phyloP scores from a whole-genome alignment of 2,888 invertebrate genomes.

The Pollenia amentaria region DNA sequence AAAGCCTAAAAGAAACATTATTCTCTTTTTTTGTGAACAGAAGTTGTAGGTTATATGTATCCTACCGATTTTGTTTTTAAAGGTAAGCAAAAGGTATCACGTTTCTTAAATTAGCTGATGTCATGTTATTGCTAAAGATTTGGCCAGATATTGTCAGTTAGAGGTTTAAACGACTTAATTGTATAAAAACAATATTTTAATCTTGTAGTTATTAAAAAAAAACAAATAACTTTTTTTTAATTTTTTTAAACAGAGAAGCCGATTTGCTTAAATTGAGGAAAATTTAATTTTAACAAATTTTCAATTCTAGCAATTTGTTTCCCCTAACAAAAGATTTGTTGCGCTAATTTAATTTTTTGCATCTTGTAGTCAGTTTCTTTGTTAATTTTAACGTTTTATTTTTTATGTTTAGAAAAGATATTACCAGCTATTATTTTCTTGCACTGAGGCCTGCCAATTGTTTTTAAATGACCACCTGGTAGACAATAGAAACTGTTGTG shows the following conservation, averaged over 20 bases:
- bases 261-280: neutral
- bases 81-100: slow-evolving; percentile 46
- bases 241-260: neutral
- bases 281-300: too few species aligned
- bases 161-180: slow-evolving; percentile 76
- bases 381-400: too few species aligned
- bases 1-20: neutral
- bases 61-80: neutral
- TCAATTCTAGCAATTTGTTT: too few species aligned
- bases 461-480: too few species aligned
- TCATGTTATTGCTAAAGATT: slow-evolving; percentile 78
- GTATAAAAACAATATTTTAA: slow-evolving; percentile 60
- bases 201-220: slow-evolving; percentile 38
- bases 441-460: too few species aligned
- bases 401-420: too few species aligned
- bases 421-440: too few species aligned
- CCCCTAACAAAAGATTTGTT: too few species aligned
- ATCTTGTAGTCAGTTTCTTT: too few species aligned
- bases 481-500: too few species aligned
- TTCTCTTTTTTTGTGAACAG: slow-evolving; percentile 33
- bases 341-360: too few species aligned
- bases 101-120: slow-evolving; percentile 81
- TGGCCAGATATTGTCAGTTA: slow-evolving; percentile 76
- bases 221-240: slow-evolving; percentile 1
- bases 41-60: slow-evolving; percentile 52